Conservation (phyloP, 2,797 vertebrate genomes). For the Mycteria americana region DNA sequence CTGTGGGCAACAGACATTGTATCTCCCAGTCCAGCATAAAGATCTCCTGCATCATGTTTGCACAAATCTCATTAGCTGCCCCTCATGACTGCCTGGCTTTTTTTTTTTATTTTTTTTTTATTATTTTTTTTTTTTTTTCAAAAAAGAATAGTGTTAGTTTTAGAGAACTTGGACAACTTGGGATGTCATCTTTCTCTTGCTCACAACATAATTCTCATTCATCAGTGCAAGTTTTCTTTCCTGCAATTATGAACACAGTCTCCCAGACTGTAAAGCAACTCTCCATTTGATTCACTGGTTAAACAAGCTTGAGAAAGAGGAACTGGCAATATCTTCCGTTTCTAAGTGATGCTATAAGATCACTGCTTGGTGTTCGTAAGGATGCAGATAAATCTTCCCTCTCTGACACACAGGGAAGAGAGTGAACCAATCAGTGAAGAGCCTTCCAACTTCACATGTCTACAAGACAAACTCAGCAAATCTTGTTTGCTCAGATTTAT, state of each 20-base stretch:
- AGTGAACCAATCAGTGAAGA: background rate
- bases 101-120: fast-evolving
- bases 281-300: background rate
- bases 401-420: background rate
- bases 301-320: background rate
- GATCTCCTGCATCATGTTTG: background rate
- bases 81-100: background rate
- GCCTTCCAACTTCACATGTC: background rate
- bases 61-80: background rate
- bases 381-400: background rate
- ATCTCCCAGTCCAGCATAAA: background rate
- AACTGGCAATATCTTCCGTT: background rate
- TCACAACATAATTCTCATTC: background rate
- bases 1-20: background rate
- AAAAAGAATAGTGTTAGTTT: background rate
- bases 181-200: background rate
- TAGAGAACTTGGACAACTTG: background rate
- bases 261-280: background rate
- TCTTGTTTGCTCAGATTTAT: conserved; percentile 1
- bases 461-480: background rate
- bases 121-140: background rate
- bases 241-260: background rate
- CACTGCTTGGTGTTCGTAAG: background rate
- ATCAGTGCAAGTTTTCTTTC: background rate
- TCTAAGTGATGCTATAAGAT: background rate